Evolutionary conservation across 2,113 vertebrate genomes (phyloP), one percentile per base, ranked within the genome.

Genomic region (Rhinolophus ferrumequinum): DNA sequence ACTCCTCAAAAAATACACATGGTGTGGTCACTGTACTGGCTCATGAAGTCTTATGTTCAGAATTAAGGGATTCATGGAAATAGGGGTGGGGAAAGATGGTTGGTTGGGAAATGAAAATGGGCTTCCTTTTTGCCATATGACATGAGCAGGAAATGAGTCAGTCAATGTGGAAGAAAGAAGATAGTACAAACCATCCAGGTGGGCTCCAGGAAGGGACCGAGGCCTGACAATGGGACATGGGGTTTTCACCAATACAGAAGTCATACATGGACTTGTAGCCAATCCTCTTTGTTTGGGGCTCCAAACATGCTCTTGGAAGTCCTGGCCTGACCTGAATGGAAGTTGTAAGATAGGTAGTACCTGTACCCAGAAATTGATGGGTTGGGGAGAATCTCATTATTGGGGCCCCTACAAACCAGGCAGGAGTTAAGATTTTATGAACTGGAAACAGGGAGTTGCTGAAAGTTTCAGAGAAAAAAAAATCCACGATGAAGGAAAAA

Each of bases 371-470:
- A 96, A 84, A 41, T 54, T 19, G 90, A 79, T 85, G 88, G 69
- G 60, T 0, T 47, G 77, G 81, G 73, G 30, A 54, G 75, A 89
- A 67, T 60, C 92, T 92, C 87, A 88, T 73, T 85, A 66, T 4
- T 69, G 66, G 73, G 87, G 52, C 66, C 81, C 73, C 66, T 75
- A 85, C 79, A 93, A 93, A 81, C 81, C 64, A 89, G 69, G 73
- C 38, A 93, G 80, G 70, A 96, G 76, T 83, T 95, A 86, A 76
- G 58, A 72, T 81, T 95, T 92, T 76, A 93, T 62, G 44, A 60
- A 87, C 52, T 52, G 44, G 67, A 88, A 86, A 89, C 58, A 56
- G 67, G 87, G 73, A 56, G 66, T 44, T 94, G 93, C 88, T 72
- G 30, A 33, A 79, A 79, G 44, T 93, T 95, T 79, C 79, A 88